Percentiles rank a stretch among this genome's conserved stretches.
These are phyloP conservation scores for Xestia sexstrigata DNA, from an alignment of 2,888 invertebrate genomes.

Conservation along the genomic window DNA sequence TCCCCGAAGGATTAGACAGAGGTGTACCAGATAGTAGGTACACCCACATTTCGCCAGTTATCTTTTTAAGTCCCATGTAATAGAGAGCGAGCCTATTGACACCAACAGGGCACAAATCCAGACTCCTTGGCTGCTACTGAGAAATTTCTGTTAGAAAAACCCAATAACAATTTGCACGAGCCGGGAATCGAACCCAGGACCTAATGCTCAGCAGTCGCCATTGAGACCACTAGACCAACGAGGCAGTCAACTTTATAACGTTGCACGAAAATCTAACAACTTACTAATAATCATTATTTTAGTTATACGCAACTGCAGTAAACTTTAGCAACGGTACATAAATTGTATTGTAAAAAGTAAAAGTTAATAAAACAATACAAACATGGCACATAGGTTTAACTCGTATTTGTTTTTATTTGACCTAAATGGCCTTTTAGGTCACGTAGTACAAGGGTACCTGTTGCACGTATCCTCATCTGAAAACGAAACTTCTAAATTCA, in stretches of 20 bases:
- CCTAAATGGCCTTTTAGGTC: constrained; percentile 19
- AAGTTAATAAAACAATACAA: constrained; percentile 13
- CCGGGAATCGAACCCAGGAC: too few relatives aligned
- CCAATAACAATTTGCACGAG: too few relatives aligned
- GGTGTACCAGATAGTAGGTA: too few relatives aligned
- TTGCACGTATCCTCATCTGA: constrained; percentile 9
- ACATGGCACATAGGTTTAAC: not conserved
- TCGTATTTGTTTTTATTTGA: constrained; percentile 8
- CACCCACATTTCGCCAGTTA: too few relatives aligned
- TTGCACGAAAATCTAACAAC: not conserved
- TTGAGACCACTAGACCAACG: too few relatives aligned
- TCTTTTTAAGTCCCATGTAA: too few relatives aligned
- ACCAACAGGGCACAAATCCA: too few relatives aligned
- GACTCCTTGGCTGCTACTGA: too few relatives aligned
- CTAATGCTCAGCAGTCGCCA: too few relatives aligned
- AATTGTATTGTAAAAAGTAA: not conserved
- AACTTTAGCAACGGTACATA: not conserved
- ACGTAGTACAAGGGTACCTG: constrained; percentile 42
- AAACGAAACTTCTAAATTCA: not conserved
- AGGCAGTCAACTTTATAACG: not conserved
- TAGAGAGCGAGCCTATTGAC: too few relatives aligned
- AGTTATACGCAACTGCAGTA: not conserved
- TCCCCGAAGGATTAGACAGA: too few relatives aligned
- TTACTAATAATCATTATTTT: not conserved
- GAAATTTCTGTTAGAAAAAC: too few relatives aligned